Conservation (phyloP, 2,797 vertebrate species). For the Podarcis siculus region DNA sequence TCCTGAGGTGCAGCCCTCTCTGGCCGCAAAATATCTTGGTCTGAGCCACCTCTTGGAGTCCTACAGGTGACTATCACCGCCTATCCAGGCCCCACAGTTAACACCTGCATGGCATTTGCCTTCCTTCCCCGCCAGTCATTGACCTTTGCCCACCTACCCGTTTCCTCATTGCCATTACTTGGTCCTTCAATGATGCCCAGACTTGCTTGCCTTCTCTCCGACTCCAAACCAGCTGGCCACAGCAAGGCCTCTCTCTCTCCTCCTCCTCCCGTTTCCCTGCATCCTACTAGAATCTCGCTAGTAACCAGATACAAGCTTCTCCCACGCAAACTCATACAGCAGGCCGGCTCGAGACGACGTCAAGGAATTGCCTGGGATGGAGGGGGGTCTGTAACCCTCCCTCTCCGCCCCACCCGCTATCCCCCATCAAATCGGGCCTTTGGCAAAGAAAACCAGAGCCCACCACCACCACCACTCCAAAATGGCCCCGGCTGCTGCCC, state of each 20-base stretch:
- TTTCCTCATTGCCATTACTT: neutral
- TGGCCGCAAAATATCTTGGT: too few relatives aligned
- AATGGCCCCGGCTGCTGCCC: constrained; percentile 27
- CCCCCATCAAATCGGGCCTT: neutral
- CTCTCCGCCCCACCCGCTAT: neutral
- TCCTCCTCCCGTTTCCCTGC: too few relatives aligned
- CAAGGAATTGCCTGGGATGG: neutral
- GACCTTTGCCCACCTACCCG: neutral
- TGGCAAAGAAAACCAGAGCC: neutral
- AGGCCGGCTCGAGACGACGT: too few relatives aligned
- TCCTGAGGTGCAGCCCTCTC: neutral
- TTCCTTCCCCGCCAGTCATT: neutral
- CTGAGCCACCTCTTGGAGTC: neutral
- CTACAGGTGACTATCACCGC: neutral
- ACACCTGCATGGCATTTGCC: neutral
- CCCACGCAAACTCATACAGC: neutral
- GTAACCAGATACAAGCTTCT: neutral
- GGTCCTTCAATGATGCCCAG: neutral
- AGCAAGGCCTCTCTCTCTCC: neutral
- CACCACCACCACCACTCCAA: constrained; percentile 6
- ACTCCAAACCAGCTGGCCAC: neutral
- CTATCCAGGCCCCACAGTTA: neutral
- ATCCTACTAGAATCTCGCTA: too few relatives aligned
- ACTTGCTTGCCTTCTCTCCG: neutral
- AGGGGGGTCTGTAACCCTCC: neutral